Evolutionary conservation across 1,140 invertebrate species (phyloP).

Genomic region (Melipona quadrifasciata): DNA sequence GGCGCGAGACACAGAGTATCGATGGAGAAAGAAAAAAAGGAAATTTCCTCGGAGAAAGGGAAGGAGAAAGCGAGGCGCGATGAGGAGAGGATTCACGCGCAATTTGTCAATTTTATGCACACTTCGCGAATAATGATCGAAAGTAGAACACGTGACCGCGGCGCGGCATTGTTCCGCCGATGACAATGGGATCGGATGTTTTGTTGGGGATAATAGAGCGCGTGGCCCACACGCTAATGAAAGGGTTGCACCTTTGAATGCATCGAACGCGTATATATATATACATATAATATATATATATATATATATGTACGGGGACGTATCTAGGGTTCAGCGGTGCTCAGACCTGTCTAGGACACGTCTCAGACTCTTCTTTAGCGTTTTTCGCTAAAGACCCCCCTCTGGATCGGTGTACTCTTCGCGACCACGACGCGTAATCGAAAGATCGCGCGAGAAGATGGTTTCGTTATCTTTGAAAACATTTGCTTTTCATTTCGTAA

Average conservation of each 20-base stretch:
- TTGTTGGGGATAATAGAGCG: constrained; percentile 79
- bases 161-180: constrained; percentile 70
- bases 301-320: neutral
- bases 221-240: constrained; percentile 81
- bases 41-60: neutral
- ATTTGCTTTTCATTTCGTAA: neutral
- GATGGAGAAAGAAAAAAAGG: neutral
- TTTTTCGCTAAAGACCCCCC: no score
- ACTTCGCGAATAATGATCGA: constrained; percentile 77
- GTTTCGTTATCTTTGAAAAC: neutral
- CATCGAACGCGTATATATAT: constrained; percentile 66
- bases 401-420: no score
- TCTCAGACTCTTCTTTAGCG: neutral
- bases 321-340: constrained; percentile 66
- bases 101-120: constrained; percentile 77
- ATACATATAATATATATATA: no score
- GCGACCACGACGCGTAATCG: neutral
- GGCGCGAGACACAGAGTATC: constrained; percentile 27
- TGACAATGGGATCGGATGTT: constrained; percentile 81
- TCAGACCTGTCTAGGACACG: constrained; percentile 27
- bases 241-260: constrained; percentile 80
- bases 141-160: constrained; percentile 77
- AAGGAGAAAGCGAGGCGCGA: neutral
- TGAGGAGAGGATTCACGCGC: constrained; percentile 7
- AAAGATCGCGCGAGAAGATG: neutral